Percentiles rank a stretch among this genome's conserved stretches.
Conservation (phyloP, 2,888 invertebrate genomes). For the Pristionchus japonicus region DNA sequence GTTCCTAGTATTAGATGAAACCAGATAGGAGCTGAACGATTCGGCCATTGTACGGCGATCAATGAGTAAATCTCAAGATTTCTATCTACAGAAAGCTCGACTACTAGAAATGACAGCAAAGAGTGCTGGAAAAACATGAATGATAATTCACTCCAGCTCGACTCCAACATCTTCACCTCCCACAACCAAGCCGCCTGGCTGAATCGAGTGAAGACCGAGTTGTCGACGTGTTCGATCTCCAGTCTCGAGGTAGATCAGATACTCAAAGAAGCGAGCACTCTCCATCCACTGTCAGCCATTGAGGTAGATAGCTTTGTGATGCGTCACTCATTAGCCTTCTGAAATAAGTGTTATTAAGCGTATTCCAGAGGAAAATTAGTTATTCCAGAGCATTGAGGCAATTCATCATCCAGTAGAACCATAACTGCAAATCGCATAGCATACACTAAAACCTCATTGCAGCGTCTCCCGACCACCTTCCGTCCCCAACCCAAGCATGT, state of each 20-base stretch:
- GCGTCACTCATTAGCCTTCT: no score
- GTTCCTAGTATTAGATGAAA: no score
- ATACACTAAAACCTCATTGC: not conserved
- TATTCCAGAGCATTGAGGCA: no score
- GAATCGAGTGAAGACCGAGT: constrained; percentile 42
- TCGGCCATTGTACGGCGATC: no score
- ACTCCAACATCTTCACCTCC: constrained; percentile 45
- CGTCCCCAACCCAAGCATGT: not conserved
- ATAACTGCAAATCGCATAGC: not conserved
- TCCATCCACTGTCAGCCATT: not conserved
- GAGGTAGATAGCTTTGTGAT: no score
- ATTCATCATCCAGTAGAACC: not conserved
- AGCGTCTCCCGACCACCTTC: constrained; percentile 19
- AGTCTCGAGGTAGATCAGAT: constrained; percentile 26
- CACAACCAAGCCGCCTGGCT: constrained; percentile 43
- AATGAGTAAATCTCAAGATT: no score
- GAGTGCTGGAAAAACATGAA: no score
- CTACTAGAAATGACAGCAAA: no score
- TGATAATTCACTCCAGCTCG: not conserved
- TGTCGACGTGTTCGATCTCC: not conserved
- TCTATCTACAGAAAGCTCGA: no score
- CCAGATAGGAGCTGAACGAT: no score
- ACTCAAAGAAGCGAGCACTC: not conserved
- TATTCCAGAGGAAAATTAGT: no score
- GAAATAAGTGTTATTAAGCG: no score